Evolutionary conservation across 2,888 invertebrate genomes (phyloP), one percentile per base, ranked within the genome.

Genomic region (Trilocha varians): DNA sequence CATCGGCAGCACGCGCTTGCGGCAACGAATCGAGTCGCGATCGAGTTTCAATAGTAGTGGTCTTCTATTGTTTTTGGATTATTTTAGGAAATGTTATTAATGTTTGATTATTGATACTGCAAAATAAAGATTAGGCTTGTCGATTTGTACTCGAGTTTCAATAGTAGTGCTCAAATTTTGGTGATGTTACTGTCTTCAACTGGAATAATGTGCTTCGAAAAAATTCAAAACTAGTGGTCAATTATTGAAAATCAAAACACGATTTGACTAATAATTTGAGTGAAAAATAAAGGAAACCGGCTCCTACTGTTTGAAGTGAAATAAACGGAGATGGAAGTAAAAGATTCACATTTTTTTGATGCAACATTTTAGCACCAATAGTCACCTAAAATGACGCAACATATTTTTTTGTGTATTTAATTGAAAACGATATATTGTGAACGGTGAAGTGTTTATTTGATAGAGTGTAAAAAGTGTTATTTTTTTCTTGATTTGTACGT

Each of bases 1-100:
- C 36, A 41, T 53, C 55, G 62, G 46, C 38, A 62, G 67, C 67
- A 58, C 68, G 72, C 48, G 38, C 16, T 32, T 15, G 32, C 15
- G 13, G 16, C 35, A 16, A 32, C 13, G 39, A 41, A 47, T 39
- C 39, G 40, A 46, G 32, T 16, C 14, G 34, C 36, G 34, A 38
- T 41, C 16, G 25, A 18, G 18, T 18, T 6, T 15, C 9, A 38
- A 38, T 45, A 41, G 18, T 32, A 39, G 16, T 44, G 39, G 47
- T 33, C 41, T 41, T 46, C 44, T 32, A 36, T 44, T 48, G 43
- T 46, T 51, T 48, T 25, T 41, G 40, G 38, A 33, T 43, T 33
- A 1, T 13, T 25, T 38, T 38, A 32, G 11, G 25, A 11, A 11
- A 25, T 25, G 25, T 25, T 11, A 25, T 25, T 9, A 25, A 25